Base-by-base conservation (phyloP, 2,797 vertebrate species). In the Anas flavirostris region DNA sequence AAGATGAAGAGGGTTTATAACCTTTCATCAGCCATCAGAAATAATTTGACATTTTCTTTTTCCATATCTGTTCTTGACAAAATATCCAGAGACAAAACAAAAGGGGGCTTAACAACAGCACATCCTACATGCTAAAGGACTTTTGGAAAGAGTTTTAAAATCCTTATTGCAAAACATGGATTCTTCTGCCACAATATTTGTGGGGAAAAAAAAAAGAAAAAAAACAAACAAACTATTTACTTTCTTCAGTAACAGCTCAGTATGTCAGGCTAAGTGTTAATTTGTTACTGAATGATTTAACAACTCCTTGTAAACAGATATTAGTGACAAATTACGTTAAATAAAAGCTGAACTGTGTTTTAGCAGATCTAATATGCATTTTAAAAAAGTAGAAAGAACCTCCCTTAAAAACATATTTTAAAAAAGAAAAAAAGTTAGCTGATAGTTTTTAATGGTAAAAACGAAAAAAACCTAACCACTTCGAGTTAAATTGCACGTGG, bases 321-420 rank as follows among this genome's bases (percentile, higher is more conserved):
- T 39, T 39, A 72, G 25, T 37, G 39, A 11, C 18, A 83, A 83
- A 91, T 68, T 67, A 52, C 2, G 1, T 75, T 33, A 81, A 88
- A 83, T 50, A 78, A 90, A 68, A 87, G 5, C 10, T 19, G 22
- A 94, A 60, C 3, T 75, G 23, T 72, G 75, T 96, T 97, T 95
- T 91, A 90, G 44, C 46, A 26, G 23, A 60, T 52, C 16, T 66
- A 81, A n/a, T 2, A 33, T 14, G 18, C 17, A 82, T 31, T 77
- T 52, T 39, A 62, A 88, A 62, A 90, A 73, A 39, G 21, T 9
- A 53, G 12, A 77, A 28, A 48, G 4, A 77, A 13, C 2, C 2
- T 86, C 55, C 33, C 7, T 9, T 29, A 53, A 76, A 85, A 87
- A 93, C 58, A 69, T 79, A 41, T 5, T 9, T 18, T 9, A 44